Conservation (phyloP, 2,888 invertebrate species). For the Cephus nigrinus region DNA sequence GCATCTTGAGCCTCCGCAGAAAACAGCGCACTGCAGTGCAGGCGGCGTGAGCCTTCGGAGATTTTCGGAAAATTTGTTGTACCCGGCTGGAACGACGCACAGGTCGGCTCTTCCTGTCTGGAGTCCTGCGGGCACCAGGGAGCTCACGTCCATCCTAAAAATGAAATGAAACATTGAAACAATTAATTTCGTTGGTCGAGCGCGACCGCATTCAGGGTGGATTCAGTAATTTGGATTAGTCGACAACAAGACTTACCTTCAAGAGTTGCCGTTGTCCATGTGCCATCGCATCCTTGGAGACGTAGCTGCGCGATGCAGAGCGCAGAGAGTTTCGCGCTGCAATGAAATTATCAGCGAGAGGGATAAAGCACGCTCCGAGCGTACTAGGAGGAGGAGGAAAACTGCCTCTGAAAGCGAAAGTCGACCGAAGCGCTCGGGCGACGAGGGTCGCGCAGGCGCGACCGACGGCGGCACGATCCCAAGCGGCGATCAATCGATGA, state of each 20-base stretch:
- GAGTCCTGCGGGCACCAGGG: conserved; percentile 58
- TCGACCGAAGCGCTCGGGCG: background rate
- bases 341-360: conserved; percentile 35
- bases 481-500: background rate
- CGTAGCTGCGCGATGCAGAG: background rate
- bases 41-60: conserved; percentile 75
- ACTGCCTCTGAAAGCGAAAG: background rate
- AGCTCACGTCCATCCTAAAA: conserved; percentile 58
- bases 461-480: background rate
- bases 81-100: conserved; percentile 54
- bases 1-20: conserved; percentile 86
- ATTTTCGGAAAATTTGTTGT: conserved; percentile 67
- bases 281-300: background rate
- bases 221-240: background rate
- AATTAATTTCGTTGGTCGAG: background rate
- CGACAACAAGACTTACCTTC: background rate
- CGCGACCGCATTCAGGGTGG: background rate
- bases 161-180: conserved; percentile 2
- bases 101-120: conserved; percentile 47
- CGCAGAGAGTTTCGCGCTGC: conserved; percentile 23
- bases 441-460: background rate
- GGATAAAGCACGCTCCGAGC: conserved; percentile 4
- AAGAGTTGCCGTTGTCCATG: background rate
- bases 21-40: conserved; percentile 81
- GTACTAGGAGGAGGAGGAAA: background rate